Percentiles rank a stretch among this genome's conserved stretches.
These are phyloP conservation scores for Byasa hedistus DNA, from an alignment of 2,888 invertebrate genomes.

Conservation along the genomic window DNA sequence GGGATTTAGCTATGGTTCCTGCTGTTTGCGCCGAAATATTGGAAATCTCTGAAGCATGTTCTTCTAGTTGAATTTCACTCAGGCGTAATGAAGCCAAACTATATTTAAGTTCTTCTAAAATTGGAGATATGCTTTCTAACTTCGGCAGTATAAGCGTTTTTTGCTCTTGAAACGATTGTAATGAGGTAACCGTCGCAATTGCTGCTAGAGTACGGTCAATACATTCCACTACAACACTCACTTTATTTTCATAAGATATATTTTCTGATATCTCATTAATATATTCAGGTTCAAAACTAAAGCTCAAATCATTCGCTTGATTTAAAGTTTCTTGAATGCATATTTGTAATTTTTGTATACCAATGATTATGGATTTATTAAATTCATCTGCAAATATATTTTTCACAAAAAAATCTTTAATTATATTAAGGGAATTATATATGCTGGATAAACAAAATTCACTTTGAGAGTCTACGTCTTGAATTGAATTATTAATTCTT, in stretches of 20 bases:
- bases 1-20: constrained; percentile 56
- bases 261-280: constrained; percentile 45
- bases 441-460: constrained; percentile 56
- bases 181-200: constrained; percentile 51
- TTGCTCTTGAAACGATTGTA: constrained; percentile 43
- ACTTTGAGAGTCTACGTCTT: constrained; percentile 52
- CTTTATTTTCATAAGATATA: constrained; percentile 43
- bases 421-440: constrained; percentile 58
- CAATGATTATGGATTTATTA: constrained; percentile 55
- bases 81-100: constrained; percentile 49
- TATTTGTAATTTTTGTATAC: constrained; percentile 52
- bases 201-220: constrained; percentile 63
- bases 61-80: constrained; percentile 42
- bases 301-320: constrained; percentile 54
- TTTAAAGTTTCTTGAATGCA: constrained; percentile 59
- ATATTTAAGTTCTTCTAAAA: constrained; percentile 62
- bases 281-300: constrained; percentile 56
- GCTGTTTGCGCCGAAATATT: constrained; percentile 56
- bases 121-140: constrained; percentile 57
- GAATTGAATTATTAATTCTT: constrained; percentile 58
- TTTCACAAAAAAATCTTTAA: constrained; percentile 54
- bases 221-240: constrained; percentile 53
- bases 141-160: constrained; percentile 43
- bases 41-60: constrained; percentile 58
- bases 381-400: constrained; percentile 60